phyloP scores from a whole-genome alignment of 2,797 vertebrate species.

The Megaceryle alcyon region DNA sequence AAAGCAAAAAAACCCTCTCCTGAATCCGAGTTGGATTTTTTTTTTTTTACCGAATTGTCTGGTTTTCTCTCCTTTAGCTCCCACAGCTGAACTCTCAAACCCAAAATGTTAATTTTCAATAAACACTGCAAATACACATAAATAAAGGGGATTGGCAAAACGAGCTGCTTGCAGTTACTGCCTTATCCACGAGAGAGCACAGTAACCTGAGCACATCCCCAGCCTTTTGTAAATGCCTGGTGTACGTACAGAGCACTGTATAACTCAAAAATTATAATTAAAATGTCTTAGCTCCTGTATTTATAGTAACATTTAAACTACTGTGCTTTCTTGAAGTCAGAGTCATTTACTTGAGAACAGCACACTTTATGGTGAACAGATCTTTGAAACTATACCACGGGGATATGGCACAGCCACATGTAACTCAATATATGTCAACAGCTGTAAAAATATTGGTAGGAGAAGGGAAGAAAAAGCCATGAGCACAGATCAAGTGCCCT shows the following conservation, averaged over 20 bases:
- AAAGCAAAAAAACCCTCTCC: not conserved
- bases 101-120: not conserved
- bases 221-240: slow-evolving; percentile 78
- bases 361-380: slow-evolving; percentile 88
- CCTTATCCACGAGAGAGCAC: slow-evolving; percentile 82
- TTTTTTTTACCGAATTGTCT: not conserved
- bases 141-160: slow-evolving; percentile 11
- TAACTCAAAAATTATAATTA: slow-evolving; percentile 90
- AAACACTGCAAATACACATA: not conserved
- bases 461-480: slow-evolving; percentile 76
- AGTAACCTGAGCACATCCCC: slow-evolving; percentile 69
- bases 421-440: slow-evolving; percentile 92
- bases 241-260: slow-evolving; percentile 76
- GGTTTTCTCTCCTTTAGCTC: not conserved
- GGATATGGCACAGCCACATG: slow-evolving; percentile 86
- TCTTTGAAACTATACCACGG: slow-evolving; percentile 83
- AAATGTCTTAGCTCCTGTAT: slow-evolving; percentile 87
- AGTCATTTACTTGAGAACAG: slow-evolving; percentile 85
- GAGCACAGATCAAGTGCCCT: slow-evolving; percentile 81
- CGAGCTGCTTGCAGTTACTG: slow-evolving; percentile 73
- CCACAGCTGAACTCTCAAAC: not conserved
- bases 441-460: slow-evolving; percentile 89
- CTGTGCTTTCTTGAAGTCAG: slow-evolving; percentile 85
- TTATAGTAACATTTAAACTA: slow-evolving; percentile 89
- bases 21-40: not conserved